Conservation (phyloP, 2,113 vertebrate genomes). For the Dasyurus viverrinus region DNA sequence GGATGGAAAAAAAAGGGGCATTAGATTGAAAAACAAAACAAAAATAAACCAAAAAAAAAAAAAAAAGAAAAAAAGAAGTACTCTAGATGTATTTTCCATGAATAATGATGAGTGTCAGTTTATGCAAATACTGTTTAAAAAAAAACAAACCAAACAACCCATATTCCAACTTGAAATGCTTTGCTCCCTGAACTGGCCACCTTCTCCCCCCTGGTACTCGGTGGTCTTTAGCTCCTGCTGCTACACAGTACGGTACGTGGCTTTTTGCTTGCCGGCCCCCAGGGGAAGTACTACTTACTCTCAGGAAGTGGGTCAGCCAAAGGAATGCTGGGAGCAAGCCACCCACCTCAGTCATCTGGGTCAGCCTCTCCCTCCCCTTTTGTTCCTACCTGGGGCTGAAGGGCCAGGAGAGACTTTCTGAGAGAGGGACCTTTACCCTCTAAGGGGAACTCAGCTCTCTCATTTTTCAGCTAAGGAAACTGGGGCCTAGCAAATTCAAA, state of each 20-base stretch:
- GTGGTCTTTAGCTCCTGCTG: slow-evolving; percentile 37
- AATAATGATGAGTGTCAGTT: slow-evolving; percentile 35
- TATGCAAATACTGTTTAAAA: slow-evolving; percentile 30
- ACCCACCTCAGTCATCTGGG: not conserved
- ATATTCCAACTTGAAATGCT: slow-evolving; percentile 39
- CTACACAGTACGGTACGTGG: slow-evolving; percentile 46
- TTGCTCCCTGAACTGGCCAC: slow-evolving; percentile 23
- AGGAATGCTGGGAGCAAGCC: not conserved
- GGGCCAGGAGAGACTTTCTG: not conserved
- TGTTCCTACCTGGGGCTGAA: not conserved
- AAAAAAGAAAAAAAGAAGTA: not conserved
- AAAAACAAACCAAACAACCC: slow-evolving; percentile 9
- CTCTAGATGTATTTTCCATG: slow-evolving; percentile 7
- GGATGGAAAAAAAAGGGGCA: slow-evolving; percentile 26
- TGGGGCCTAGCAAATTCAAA: not conserved
- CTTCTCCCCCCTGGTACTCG: slow-evolving; percentile 38
- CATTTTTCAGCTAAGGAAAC: not conserved
- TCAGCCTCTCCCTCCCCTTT: not conserved
- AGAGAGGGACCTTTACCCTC: not conserved
- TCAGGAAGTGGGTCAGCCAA: slow-evolving; percentile 13
- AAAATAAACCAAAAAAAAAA: not conserved
- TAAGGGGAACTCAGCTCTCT: slow-evolving; percentile 34
- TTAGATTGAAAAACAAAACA: not conserved
- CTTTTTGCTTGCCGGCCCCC: slow-evolving; percentile 24
- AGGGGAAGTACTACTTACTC: slow-evolving; percentile 20